These are phyloP conservation scores for Brachionus paranguensis DNA, from an alignment of 1,140 invertebrate genomes.

Conservation along the genomic window DNA sequence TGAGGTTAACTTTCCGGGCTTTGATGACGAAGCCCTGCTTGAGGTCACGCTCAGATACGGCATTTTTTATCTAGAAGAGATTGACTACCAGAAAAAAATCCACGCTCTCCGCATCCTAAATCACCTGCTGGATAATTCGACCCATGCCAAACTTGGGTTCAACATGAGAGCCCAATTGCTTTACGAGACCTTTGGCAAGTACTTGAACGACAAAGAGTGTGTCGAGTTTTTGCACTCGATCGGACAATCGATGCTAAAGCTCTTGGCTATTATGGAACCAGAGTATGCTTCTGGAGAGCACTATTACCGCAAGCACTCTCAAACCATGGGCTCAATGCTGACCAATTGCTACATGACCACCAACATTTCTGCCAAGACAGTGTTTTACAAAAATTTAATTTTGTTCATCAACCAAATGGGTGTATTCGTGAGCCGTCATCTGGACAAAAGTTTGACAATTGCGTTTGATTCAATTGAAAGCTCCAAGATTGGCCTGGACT, in stretches of 20 bases:
- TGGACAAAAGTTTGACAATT: neutral
- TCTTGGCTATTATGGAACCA: neutral
- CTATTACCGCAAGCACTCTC: constrained; percentile 16
- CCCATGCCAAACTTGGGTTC: neutral
- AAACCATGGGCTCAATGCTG: neutral
- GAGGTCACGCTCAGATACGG: neutral
- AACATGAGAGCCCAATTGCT: constrained; percentile 23
- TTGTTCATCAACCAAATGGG: constrained; percentile 30
- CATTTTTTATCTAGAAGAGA: constrained; percentile 3
- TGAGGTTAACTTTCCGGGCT: neutral
- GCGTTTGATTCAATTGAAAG: constrained; percentile 20
- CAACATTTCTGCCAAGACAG: neutral
- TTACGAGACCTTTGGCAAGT: neutral
- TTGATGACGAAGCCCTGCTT: constrained; percentile 8
- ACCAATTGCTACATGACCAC: constrained; percentile 18
- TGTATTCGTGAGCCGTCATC: neutral
- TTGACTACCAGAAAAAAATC: constrained; percentile 4
- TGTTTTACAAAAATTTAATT: neutral
- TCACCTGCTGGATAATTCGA: neutral
- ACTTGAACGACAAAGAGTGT: constrained; percentile 14
- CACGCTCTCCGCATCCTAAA: neutral
- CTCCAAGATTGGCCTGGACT: neutral
- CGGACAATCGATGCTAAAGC: neutral
- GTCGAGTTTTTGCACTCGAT: neutral
- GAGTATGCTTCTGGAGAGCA: neutral